Percentiles rank a stretch among this genome's conserved stretches.
Conservation (phyloP, 2,113 vertebrate species). For the Cinclus cinclus region DNA sequence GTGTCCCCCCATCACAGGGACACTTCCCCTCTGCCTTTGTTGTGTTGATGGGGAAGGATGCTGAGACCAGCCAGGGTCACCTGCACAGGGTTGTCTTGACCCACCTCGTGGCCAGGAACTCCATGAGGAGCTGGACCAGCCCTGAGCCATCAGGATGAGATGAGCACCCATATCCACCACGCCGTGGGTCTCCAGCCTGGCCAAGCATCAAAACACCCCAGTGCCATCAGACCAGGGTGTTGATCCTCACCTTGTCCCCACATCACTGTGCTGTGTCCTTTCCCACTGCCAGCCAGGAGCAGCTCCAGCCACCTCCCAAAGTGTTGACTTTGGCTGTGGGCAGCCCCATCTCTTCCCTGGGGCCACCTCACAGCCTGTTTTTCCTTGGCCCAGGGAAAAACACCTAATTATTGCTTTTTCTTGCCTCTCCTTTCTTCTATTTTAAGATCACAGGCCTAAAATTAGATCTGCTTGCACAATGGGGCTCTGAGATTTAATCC, state of each 20-base stretch:
- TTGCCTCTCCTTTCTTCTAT: conserved; percentile 31
- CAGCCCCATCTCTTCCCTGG: background rate
- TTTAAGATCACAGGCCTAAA: conserved; percentile 28
- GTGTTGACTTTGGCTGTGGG: background rate
- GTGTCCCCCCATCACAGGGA: background rate
- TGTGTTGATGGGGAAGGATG: accelerated
- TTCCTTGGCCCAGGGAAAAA: background rate
- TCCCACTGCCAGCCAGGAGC: background rate
- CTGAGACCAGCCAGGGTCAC: background rate
- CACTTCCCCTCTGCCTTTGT: no score
- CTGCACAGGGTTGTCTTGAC: background rate
- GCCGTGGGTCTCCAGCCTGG: background rate
- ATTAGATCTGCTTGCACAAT: conserved; percentile 2
- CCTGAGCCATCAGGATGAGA: background rate
- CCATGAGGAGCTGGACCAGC: background rate
- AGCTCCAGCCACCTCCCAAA: background rate
- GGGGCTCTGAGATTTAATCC: conserved; percentile 20
- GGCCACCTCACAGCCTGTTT: background rate
- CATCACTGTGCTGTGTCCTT: background rate
- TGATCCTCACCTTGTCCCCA: background rate
- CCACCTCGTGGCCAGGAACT: background rate
- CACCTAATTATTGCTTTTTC: background rate
- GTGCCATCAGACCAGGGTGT: background rate
- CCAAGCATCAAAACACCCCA: background rate
- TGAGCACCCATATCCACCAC: background rate